Conservation (phyloP, 2,113 vertebrate species). For the Erythrocercus mccallii region DNA sequence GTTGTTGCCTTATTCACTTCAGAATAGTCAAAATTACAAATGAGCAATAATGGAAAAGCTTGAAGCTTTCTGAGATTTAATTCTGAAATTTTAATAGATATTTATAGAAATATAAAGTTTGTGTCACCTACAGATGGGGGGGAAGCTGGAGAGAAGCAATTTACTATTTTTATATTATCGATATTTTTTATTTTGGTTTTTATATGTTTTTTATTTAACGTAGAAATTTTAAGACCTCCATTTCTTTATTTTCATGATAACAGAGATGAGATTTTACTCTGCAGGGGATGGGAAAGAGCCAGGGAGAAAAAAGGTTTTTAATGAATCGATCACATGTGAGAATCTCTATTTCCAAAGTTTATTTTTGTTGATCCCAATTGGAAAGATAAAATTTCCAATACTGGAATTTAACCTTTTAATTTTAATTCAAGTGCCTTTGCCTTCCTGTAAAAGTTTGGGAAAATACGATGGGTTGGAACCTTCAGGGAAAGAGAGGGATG, state of each 20-base stretch:
- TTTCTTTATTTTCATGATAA: neutral
- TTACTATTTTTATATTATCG: neutral
- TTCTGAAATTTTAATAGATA: neutral
- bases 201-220: neutral
- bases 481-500: neutral
- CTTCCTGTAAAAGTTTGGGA: neutral
- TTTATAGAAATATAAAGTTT: neutral
- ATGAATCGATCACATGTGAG: neutral
- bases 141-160: neutral
- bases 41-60: neutral
- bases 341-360: neutral
- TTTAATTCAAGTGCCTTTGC: neutral
- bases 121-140: neutral
- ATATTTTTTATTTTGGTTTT: accelerated
- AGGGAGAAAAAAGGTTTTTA: neutral
- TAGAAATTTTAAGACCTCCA: neutral
- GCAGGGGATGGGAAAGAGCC: neutral
- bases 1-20: neutral
- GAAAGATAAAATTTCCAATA: neutral
- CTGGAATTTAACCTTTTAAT: neutral
- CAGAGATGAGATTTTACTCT: neutral
- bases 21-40: neutral
- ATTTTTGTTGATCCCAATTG: neutral
- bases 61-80: neutral
- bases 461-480: neutral